Evolutionary conservation across 2,797 vertebrate genomes (phyloP).

Genomic region (Botia kubotai): DNA sequence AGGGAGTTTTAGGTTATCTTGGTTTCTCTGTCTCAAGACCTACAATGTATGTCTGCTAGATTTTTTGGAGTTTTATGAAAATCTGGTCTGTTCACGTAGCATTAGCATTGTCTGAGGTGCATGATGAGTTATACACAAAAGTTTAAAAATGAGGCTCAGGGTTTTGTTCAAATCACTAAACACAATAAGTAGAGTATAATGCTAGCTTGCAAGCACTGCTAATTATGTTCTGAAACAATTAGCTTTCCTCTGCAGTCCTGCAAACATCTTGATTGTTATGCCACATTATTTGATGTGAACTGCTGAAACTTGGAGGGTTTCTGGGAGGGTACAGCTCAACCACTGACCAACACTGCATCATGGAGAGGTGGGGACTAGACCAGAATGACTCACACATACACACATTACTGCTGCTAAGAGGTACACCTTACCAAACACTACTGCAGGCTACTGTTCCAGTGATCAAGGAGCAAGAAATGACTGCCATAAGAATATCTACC

Average conservation of each 20-base stretch:
- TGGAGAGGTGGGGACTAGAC: slow-evolving; percentile 38
- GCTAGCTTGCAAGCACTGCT: neutral
- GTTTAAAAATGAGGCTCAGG: neutral
- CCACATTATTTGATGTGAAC: neutral
- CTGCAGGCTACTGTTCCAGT: neutral
- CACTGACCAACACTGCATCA: slow-evolving; percentile 24
- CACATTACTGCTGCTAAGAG: slow-evolving; percentile 40
- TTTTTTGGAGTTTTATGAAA: neutral
- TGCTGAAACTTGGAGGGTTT: slow-evolving; percentile 25
- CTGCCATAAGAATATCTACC: neutral
- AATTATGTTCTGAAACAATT: slow-evolving; percentile 4
- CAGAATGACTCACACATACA: slow-evolving; percentile 44
- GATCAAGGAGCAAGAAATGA: slow-evolving; percentile 6
- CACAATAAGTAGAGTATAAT: no score
- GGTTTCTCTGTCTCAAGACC: neutral
- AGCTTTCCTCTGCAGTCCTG: neutral
- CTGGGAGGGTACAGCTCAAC: slow-evolving; percentile 1
- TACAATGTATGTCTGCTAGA: neutral
- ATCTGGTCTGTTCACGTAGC: neutral
- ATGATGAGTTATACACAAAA: neutral
- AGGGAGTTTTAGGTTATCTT: no score
- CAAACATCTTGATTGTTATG: neutral
- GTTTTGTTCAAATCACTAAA: neutral
- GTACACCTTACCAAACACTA: slow-evolving; percentile 5
- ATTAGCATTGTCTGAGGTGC: neutral